Evolutionary conservation across 2,113 vertebrate species (phyloP), one percentile per base, ranked within the genome.

Genomic region (Chionomys nivalis): DNA sequence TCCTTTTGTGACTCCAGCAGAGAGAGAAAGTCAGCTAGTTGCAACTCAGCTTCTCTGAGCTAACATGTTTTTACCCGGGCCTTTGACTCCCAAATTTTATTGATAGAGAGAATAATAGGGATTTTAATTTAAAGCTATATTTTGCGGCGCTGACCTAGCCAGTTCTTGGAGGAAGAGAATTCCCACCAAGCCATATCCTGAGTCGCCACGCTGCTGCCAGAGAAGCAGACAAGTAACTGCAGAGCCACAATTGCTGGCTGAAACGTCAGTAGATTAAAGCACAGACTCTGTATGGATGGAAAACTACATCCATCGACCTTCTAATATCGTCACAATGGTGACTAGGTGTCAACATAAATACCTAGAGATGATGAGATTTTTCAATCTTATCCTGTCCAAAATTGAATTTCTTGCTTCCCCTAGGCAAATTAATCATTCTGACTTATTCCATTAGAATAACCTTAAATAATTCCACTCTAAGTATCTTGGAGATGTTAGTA

Each of bases 121-220:
- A 39, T 73, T 73, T 2, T 39, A 21, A 73, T 11, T 21, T 10
- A 73, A 73, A 73, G 70, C 19, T 23, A 9, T 21, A 39, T 73
- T 73, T 73, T 19, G 19, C 0, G 3, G 8, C 8, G 19, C 36
- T 68, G 13, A 39, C 0, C 4, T 23, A 39, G 19, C 19, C n/a
- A 73, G 19, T 73, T n/a, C 19, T 39, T 72, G 36, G 7, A 72
- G 0, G 17, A 72, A 72, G 3, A 8, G 17, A 39, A 39, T 72
- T 72, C 36, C 70, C 19, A 39, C 7, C 70, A 9, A 19, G 36
- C 7, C 70, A 72, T 72, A n/a, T 19, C 8, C 36, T 23, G 19
- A 73, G 19, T 73, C 7, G 1, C n/a, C 1, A 21, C 1, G 8
- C 3, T 39, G 70, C n/a, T 73, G 70, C 70, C 70, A 39, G 36